These are phyloP conservation scores for Ambastaia sidthimunki DNA, from an alignment of 2,797 vertebrate genomes.

Conservation along the genomic window DNA sequence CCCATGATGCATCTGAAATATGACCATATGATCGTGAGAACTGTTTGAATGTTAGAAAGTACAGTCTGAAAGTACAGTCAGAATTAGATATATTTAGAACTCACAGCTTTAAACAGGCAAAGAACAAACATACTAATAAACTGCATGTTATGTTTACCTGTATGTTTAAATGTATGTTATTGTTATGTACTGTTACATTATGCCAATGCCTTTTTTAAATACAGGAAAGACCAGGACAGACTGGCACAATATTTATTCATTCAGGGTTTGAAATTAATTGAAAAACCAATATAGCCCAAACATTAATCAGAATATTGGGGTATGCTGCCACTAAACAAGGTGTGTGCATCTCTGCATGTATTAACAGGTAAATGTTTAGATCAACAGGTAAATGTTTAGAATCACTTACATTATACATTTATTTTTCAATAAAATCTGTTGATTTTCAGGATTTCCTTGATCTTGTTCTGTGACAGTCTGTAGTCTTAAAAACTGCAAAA, in stretches of 20 bases:
- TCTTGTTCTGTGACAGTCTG: background rate
- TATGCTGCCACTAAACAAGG: too few species aligned
- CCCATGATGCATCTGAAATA: slow-evolving; percentile 31
- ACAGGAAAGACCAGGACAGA: too few species aligned
- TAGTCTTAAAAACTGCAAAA: background rate
- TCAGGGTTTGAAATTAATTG: too few species aligned
- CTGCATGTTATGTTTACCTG: background rate
- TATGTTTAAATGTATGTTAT: too few species aligned
- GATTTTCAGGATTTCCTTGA: background rate
- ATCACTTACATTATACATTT: too few species aligned
- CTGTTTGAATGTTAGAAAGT: slow-evolving; percentile 13
- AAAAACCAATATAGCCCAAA: too few species aligned
- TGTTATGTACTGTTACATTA: background rate
- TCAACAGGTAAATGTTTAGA: too few species aligned
- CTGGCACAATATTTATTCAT: too few species aligned
- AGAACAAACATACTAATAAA: background rate
- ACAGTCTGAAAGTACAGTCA: background rate
- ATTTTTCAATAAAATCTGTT: too few species aligned
- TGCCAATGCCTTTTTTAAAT: background rate
- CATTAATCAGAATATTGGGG: too few species aligned
- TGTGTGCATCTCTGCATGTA: too few species aligned
- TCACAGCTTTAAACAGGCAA: too few species aligned
- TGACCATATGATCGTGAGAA: slow-evolving; percentile 15
- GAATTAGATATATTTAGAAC: background rate
- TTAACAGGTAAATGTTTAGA: background rate